phyloP scores from a whole-genome alignment of 2,113 vertebrate genomes.

The Myodes glareolus region DNA sequence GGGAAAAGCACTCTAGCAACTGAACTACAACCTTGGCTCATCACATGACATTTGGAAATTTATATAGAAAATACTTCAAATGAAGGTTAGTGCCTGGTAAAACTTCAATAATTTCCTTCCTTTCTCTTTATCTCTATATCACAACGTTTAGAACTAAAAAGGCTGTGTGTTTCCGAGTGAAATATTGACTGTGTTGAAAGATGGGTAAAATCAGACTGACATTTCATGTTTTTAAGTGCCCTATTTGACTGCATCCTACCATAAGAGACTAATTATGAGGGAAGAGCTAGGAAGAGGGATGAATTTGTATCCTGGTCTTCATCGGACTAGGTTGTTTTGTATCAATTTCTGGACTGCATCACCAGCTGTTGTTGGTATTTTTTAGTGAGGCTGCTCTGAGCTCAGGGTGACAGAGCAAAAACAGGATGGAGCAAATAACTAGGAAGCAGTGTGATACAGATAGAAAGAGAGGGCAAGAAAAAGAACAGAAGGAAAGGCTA shows the following conservation, averaged over 20 bases:
- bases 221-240: neutral
- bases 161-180: neutral
- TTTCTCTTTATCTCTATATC: neutral
- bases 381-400: neutral
- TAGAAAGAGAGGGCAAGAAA: rapidly evolving
- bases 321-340: neutral
- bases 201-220: neutral
- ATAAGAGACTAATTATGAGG: neutral
- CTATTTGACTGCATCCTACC: neutral
- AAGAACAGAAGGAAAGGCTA: neutral
- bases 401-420: neutral
- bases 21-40: neutral
- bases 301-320: neutral
- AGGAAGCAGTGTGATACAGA: neutral
- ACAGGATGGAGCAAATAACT: neutral
- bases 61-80: neutral
- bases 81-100: neutral
- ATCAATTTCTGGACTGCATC: conserved; percentile 18
- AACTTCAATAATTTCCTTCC: neutral
- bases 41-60: neutral
- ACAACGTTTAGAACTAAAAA: neutral
- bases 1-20: neutral
- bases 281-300: neutral
- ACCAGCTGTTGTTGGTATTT: neutral
- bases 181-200: conserved; percentile 23